Evolutionary conservation across 2,113 vertebrate genomes (phyloP).

Genomic region (Melanerpes aurifrons): DNA sequence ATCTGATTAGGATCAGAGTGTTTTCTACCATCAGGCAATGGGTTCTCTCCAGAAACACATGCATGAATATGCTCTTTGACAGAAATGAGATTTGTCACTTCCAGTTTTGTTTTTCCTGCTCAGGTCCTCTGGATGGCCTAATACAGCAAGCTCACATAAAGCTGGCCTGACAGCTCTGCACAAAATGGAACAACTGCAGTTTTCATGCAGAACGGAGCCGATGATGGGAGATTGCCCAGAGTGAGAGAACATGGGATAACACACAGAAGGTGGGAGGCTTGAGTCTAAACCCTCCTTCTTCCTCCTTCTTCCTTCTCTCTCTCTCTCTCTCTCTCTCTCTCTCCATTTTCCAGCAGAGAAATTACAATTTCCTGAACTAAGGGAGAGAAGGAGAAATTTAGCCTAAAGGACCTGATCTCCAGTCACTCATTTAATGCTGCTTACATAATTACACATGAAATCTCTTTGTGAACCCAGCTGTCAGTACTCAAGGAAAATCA

Average conservation of each 20-base stretch:
- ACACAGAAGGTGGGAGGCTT: neutral
- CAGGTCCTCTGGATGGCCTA: accelerated
- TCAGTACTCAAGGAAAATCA: neutral
- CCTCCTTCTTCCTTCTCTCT: too few species aligned
- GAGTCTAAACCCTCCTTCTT: neutral
- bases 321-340: neutral
- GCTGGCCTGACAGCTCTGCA: neutral
- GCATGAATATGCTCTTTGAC: neutral
- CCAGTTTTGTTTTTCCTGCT: neutral
- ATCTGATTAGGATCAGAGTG: neutral
- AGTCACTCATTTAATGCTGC: neutral
- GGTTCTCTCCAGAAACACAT: neutral
- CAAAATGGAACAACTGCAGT: neutral
- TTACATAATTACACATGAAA: neutral
- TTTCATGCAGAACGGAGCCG: neutral
- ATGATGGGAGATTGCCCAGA: neutral
- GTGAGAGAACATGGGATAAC: neutral
- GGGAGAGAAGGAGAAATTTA: neutral
- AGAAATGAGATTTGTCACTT: neutral
- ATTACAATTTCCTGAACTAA: neutral
- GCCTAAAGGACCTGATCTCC: neutral
- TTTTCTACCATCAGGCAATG: neutral
- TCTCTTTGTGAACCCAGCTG: neutral
- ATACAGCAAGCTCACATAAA: neutral
- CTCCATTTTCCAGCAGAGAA: neutral